Conservation (phyloP, 2,113 vertebrate species). For the Mirounga angustirostris region DNA sequence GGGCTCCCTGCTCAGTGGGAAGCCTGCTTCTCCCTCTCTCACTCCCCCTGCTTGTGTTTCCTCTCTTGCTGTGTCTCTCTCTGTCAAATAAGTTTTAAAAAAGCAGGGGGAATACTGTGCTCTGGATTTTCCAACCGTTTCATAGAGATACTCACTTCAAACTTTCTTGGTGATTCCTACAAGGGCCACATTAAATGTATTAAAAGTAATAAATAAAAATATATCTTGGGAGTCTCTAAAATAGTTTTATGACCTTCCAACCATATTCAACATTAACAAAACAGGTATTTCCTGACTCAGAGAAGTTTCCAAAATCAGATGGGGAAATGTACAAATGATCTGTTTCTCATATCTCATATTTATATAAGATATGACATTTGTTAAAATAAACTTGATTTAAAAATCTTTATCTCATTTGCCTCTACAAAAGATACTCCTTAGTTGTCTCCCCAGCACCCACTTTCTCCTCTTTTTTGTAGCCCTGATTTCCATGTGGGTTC, state of each 20-base stretch:
- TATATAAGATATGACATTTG: neutral
- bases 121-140: conserved; percentile 38
- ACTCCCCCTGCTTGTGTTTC: too few relatives aligned
- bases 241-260: neutral
- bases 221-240: neutral
- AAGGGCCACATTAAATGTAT: neutral
- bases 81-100: too few relatives aligned
- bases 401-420: neutral
- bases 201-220: neutral
- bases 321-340: neutral
- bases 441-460: neutral
- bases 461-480: neutral
- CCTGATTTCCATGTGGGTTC: neutral
- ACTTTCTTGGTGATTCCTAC: neutral
- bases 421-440: neutral
- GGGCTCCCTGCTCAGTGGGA: too few relatives aligned
- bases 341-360: neutral
- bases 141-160: neutral
- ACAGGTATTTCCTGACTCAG: neutral
- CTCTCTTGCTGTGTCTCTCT: too few relatives aligned
- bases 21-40: too few relatives aligned
- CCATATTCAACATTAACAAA: neutral
- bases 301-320: conserved; percentile 40
- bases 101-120: neutral
- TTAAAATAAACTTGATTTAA: neutral